Evolutionary conservation across 1,140 invertebrate genomes (phyloP).

Genomic region (Apis florea): DNA sequence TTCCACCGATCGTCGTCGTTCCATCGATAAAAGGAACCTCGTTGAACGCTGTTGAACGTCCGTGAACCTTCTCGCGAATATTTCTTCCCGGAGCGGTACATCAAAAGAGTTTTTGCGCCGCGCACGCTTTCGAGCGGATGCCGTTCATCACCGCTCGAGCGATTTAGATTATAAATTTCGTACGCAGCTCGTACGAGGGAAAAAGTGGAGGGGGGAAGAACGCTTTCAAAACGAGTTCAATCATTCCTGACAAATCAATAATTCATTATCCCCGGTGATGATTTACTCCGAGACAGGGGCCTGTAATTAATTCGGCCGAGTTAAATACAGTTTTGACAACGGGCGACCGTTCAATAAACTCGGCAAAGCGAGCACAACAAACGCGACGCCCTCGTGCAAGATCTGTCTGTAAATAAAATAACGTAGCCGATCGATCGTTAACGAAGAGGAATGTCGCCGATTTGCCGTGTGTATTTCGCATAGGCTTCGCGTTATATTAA

Average conservation of each 20-base stretch:
- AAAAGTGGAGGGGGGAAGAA: not conserved
- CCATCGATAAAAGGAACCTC: not conserved
- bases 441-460: conserved; percentile 4
- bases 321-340: conserved; percentile 19
- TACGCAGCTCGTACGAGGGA: not conserved
- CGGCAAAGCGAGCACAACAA: not conserved
- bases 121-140: conserved; percentile 3
- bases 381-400: not conserved
- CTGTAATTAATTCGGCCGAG: conserved; percentile 30
- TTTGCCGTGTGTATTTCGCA: not conserved
- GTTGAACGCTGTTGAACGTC: not conserved
- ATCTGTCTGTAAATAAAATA: conserved; percentile 35
- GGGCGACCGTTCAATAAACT: conserved; percentile 21
- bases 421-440: conserved; percentile 26
- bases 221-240: not conserved
- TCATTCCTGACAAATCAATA: conserved; percentile 13
- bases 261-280: conserved; percentile 1
- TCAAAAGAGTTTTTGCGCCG: conserved; percentile 30
- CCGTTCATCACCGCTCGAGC: conserved; percentile 12
- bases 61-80: conserved; percentile 4
- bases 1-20: not conserved
- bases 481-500: conserved; percentile 35
- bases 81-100: conserved; percentile 27
- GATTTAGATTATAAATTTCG: conserved; percentile 39
- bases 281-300: not conserved